These are phyloP conservation scores for Trogon melanurus DNA, from an alignment of 2,113 vertebrate genomes.

Conservation along the genomic window DNA sequence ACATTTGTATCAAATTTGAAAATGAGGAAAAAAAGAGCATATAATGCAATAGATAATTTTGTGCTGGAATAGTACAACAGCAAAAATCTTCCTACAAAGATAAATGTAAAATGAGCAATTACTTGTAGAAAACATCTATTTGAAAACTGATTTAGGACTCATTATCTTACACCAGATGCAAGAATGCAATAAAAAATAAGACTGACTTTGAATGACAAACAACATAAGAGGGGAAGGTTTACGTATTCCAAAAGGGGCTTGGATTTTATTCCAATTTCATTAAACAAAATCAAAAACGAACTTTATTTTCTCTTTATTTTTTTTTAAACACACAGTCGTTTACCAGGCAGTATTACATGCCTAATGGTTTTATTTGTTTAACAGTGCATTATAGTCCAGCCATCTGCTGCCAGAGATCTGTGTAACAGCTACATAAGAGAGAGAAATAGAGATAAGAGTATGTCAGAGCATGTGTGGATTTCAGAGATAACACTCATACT, in stretches of 20 bases:
- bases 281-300: constrained; percentile 33
- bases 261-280: constrained; percentile 29
- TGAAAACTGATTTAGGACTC: constrained; percentile 42
- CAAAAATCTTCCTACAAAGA: constrained; percentile 37
- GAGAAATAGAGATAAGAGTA: constrained; percentile 47
- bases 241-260: background rate
- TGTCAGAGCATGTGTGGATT: constrained; percentile 53
- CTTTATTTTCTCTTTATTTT: constrained; percentile 40
- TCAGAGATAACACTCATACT: constrained; percentile 22
- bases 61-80: constrained; percentile 29
- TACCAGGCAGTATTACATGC: constrained; percentile 45
- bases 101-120: constrained; percentile 15
- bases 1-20: constrained; percentile 52
- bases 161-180: constrained; percentile 46
- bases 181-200: constrained; percentile 19
- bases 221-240: background rate
- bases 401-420: constrained; percentile 59
- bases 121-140: constrained; percentile 33
- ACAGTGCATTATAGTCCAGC: constrained; percentile 58
- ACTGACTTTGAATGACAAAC: background rate
- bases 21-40: constrained; percentile 39
- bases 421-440: constrained; percentile 15
- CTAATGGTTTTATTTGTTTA: constrained; percentile 68
- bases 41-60: constrained; percentile 48
- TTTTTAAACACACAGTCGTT: constrained; percentile 40